These are phyloP conservation scores for Anguilla obscura DNA, from an alignment of 2,797 vertebrate species.

Conservation along the genomic window DNA sequence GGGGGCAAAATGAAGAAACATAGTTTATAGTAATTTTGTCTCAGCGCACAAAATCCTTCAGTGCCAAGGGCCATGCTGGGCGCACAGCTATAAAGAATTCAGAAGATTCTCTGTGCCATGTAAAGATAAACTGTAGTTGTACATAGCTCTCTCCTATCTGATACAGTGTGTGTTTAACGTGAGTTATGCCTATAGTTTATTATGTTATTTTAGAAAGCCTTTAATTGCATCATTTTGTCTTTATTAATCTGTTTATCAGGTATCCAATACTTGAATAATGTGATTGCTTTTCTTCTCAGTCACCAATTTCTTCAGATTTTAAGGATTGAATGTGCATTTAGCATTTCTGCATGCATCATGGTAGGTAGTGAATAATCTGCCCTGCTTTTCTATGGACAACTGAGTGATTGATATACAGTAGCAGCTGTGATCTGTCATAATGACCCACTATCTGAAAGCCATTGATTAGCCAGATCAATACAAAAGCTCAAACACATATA, in stretches of 20 bases:
- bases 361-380: constrained; percentile 20
- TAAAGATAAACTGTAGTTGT: background rate
- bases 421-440: constrained; percentile 22
- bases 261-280: background rate
- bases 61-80: background rate
- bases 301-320: constrained; percentile 15
- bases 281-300: background rate
- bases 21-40: background rate
- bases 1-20: background rate
- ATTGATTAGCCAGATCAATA: constrained; percentile 11
- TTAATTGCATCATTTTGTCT: background rate
- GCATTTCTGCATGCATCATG: constrained; percentile 1
- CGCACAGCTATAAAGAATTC: background rate
- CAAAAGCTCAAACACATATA: background rate
- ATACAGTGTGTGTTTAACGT: background rate
- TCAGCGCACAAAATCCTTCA: background rate
- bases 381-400: background rate
- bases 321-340: constrained; percentile 9
- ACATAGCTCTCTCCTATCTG: background rate
- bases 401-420: constrained; percentile 11
- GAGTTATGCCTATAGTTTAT: background rate
- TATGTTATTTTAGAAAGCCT: background rate
- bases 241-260: background rate
- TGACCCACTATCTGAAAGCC: background rate
- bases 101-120: background rate